Conservation (phyloP, 2,797 vertebrate species). For the Cyprinodon diabolis region DNA sequence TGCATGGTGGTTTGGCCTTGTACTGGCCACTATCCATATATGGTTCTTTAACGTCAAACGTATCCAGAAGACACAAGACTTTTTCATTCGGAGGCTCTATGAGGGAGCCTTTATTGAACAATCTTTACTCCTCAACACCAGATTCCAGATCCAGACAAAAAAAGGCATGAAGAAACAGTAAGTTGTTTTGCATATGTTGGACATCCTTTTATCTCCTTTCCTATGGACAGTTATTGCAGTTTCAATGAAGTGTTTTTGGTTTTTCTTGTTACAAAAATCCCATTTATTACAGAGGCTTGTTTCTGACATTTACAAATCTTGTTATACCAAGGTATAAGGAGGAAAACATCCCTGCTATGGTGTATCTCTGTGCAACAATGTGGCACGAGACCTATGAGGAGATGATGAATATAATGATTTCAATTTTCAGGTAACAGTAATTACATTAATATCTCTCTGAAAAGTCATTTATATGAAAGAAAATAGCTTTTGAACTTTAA, state of each 20-base stretch:
- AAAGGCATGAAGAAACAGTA: constrained; percentile 1
- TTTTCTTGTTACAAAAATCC: background rate
- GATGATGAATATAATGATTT: constrained; percentile 77
- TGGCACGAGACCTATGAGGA: constrained; percentile 77
- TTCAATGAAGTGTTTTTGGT: too few species aligned
- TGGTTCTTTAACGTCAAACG: constrained; percentile 25
- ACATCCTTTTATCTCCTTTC: background rate
- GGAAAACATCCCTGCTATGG: background rate
- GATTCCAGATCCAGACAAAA: constrained; percentile 15
- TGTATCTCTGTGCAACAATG: constrained; percentile 73
- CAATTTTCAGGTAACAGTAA: constrained; percentile 60
- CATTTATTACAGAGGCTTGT: too few species aligned
- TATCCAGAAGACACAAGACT: constrained; percentile 39
- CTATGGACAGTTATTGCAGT: background rate
- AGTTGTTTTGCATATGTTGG: background rate
- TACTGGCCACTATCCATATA: constrained; percentile 29
- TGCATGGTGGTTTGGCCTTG: constrained; percentile 33
- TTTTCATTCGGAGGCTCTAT: constrained; percentile 28
- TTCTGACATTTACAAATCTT: background rate
- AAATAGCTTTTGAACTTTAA: background rate
- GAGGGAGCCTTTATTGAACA: constrained; percentile 44
- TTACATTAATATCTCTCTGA: too few species aligned
- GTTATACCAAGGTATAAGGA: background rate
- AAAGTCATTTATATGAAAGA: background rate
- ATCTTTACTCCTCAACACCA: constrained; percentile 39